Evolutionary conservation across 2,113 vertebrate genomes (phyloP), one percentile per base, ranked within the genome.

Genomic region (Pagrus major): DNA sequence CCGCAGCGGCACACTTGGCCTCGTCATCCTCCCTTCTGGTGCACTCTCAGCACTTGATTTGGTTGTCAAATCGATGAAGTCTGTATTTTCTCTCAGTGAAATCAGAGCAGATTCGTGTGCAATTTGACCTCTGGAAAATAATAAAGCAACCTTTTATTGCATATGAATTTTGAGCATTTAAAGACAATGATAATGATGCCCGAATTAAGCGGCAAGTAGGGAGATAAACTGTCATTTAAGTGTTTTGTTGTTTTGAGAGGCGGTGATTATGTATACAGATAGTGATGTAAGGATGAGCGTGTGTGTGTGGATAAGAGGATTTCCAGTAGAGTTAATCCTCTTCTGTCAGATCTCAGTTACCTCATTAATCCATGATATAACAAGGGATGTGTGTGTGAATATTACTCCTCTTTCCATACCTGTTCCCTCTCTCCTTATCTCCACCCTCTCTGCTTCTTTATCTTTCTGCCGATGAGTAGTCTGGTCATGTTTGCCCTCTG

Each of bases 401-500:
- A 27, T 20, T 2, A 42, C 52, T 67, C 35, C 23, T 65, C 63
- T 73, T 52, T 77, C 76, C 47, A 66, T 37, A 52, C 23, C 33
- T 46, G 71, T n/a, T n/a, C 66, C 16, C 39, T 66, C 23, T 3
- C 2, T 77, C 56, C 42, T 56, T 35, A 55, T 76, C 70, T 66
- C 8, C 31, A 52, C 35, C 52, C 54, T 31, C 47, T 55, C 29
- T 58, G 16, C 42, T 35, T 6, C 59, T 41, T 58, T 54, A 74
- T 70, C 64, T 71, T 51, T 59, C 51, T 37, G 55, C 55, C 29
- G 56, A 49, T 82, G 71, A 3, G 39, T 44, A 79, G 63, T 76
- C 64, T 81, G 80, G 18, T 86, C 84, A 60, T 51, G 78, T 77
- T 81, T 79, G 69, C 39, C 85, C 80, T 89, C 78, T 80, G 55